Base-by-base conservation (phyloP, 2,797 vertebrate genomes). In the Anas georgica region DNA sequence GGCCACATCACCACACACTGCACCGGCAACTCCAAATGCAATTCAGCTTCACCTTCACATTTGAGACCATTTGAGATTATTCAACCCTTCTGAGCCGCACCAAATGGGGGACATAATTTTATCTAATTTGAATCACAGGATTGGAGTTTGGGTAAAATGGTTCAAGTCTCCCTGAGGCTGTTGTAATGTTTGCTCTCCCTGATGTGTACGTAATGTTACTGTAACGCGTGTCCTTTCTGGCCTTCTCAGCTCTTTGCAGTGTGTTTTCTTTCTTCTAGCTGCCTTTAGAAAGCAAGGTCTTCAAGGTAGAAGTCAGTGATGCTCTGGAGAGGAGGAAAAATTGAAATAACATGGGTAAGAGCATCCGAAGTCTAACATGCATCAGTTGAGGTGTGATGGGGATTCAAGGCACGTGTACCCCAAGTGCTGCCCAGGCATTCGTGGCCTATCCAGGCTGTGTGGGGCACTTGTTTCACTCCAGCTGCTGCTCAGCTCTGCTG, bases 1-100 rank as follows among this genome's bases (percentile, higher is more conserved):
- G 50, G 9, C 35, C 15, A 1, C 10, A 12, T n/a, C 74, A 33
- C 23, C 7, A 0, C 0, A 0, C 39, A 2, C 37, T 60, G 46
- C 23, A 63, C 25, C 23, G 37, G 54, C 74, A 45, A 31, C 18
- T 48, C 29, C 83, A 35, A 35, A 16, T 4, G 39, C 39, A 45
- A 7, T 55, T 79, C 88, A 55, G 7, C 5, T 83, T 35, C 0
- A 10, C 17, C 25, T 43, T 62, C 0, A 0, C 43, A 56, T 46
- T 11, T 12, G 31, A 33, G 43, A 21, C 35, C 1, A 20, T 63
- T 16, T 25, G 66, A 17, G 75, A 22, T 52, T 9, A 18, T 5
- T 45, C 69, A 66, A 15, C 56, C 41, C 25, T 77, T 15, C 17
- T 2, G 28, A 73, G 16, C n/a, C 12, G 4, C 17, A 12, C 5